phyloP scores from a whole-genome alignment of 2,113 vertebrate species.

The Myrmophylax atrothorax region DNA sequence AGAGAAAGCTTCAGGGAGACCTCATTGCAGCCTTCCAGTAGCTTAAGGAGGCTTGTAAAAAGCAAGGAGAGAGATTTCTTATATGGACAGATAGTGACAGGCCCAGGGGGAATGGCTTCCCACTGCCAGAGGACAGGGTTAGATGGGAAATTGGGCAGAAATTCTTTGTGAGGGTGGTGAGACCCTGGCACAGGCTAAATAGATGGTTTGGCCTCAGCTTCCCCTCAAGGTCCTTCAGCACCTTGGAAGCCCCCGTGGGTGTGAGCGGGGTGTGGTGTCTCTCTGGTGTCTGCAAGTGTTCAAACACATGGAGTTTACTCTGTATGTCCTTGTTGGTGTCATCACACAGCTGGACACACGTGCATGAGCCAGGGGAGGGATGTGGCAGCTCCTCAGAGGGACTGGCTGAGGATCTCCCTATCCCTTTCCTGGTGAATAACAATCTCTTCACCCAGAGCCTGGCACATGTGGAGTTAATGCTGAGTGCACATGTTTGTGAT shows the following conservation, averaged over 20 bases:
- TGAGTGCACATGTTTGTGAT: slow-evolving; percentile 1
- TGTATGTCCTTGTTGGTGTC: background rate
- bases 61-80: background rate
- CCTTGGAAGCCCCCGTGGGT: background rate
- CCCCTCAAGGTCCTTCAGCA: background rate
- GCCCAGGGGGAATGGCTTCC: background rate
- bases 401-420: background rate
- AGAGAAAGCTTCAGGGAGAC: background rate
- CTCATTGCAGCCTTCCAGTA: background rate
- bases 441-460: background rate
- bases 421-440: background rate
- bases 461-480: background rate
- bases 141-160: background rate
- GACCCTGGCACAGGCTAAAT: background rate
- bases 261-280: background rate
- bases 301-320: background rate
- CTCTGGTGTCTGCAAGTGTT: background rate
- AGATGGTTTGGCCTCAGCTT: background rate
- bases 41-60: background rate
- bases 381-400: background rate
- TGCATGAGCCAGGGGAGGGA: background rate
- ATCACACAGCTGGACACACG: background rate
- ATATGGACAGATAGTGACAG: background rate
- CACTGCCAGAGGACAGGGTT: background rate
- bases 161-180: background rate